Evolutionary conservation across 2,113 vertebrate species (phyloP).

Genomic region (Atractosteus spatula): DNA sequence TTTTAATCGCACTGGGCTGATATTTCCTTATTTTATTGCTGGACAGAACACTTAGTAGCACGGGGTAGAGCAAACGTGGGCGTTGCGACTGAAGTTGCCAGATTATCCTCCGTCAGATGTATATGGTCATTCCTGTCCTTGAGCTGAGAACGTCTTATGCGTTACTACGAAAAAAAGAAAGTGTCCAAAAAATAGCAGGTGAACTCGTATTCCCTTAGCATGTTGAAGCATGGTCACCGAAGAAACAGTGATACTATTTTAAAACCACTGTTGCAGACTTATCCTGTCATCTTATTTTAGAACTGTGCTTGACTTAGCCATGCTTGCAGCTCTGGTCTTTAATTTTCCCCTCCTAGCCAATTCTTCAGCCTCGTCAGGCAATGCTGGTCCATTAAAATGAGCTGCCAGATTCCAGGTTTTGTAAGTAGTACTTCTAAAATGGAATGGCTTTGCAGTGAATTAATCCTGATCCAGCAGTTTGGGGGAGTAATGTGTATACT

Average conservation of each 20-base stretch:
- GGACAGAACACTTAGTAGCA: constrained; percentile 22
- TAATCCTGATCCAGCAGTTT: too few relatives aligned
- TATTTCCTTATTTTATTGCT: constrained; percentile 32
- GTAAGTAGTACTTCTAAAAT: too few relatives aligned
- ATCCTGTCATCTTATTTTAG: constrained; percentile 30
- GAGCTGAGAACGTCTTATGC: constrained; percentile 4
- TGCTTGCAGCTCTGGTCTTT: constrained; percentile 21
- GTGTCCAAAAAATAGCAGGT: constrained; percentile 12
- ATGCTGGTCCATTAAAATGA: constrained; percentile 15
- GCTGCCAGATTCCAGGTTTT: background rate
- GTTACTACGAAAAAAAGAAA: background rate
- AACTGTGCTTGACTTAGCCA: constrained; percentile 27
- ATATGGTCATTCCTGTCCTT: background rate
- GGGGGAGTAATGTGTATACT: too few relatives aligned
- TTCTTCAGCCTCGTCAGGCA: constrained; percentile 59
- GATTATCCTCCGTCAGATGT: constrained; percentile 7
- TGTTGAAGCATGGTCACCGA: constrained; percentile 16
- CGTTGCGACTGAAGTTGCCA: constrained; percentile 12
- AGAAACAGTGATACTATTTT: constrained; percentile 42
- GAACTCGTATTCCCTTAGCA: constrained; percentile 21
- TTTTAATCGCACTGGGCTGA: constrained; percentile 3
- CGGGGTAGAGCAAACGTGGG: background rate
- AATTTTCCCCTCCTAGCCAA: constrained; percentile 56
- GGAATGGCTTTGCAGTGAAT: too few relatives aligned
- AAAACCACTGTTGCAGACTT: constrained; percentile 28